Evolutionary conservation across 2,797 vertebrate genomes (phyloP), one percentile per base, ranked within the genome.

Genomic region (Psittacula derbiana): DNA sequence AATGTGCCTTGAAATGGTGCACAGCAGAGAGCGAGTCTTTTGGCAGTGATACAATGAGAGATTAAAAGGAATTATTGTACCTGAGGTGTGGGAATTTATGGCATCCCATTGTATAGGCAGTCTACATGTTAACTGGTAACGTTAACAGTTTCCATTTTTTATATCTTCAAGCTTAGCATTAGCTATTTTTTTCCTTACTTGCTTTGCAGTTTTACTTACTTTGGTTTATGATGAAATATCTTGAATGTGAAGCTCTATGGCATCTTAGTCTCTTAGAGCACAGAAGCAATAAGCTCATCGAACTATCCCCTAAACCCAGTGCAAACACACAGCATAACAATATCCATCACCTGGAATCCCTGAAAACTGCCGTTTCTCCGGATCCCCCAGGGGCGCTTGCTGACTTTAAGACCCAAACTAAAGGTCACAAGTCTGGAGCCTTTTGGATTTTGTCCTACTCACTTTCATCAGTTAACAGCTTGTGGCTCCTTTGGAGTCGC

Each of bases 81-180:
- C 73, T 88, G 53, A 74, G 53, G 30, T 47, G 4, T 91, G 75
- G 53, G 36, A 87, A 96, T 96, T 96, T 94, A 96, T 93, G 69
- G 36, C 40, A 80, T 93, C 69, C 53, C 49, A 88, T 95, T 93
- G 58, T 96, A 80, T 72, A 92, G 85, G 91, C 92, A 96, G 94
- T 96, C 84, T 96, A 92, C 93, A 92, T 96, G 81, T 96, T 97
- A 96, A 96, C 88, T 91, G 84, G 72, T 92, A 91, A 88, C 65
- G 65, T n/a, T 69, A 95, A 87, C 55, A 65, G 61, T 87, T 88
- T 91, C 65, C 79, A 86, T 85, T 90, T 95, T 93, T 95, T 91
- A 43, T 93, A 91, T 80, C 84, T 91, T 80, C 65, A 67, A 87
- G 84, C 36, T 70, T 36, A 85, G 50, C 84, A 33, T 82, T 90